Base-by-base conservation (phyloP, 2,797 vertebrate genomes). In the Sylvia borin region DNA sequence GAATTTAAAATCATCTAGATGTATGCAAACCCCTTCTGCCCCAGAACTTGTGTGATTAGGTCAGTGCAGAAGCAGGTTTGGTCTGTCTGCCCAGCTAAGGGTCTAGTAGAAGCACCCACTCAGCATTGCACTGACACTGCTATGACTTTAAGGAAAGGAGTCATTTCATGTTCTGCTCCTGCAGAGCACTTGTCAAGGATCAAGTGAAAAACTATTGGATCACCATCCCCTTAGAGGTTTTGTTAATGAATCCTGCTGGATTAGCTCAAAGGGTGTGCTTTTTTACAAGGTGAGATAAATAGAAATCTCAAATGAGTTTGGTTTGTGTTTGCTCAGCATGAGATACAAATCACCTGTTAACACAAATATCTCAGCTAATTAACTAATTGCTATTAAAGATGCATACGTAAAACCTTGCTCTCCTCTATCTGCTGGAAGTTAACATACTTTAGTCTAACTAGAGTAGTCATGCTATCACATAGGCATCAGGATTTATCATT, bases 301-400 rank as follows among this genome's bases (percentile, higher is more conserved):
- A 81, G 62, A 86, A 88, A 82, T 64, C 48, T 90, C 36, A 53
- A 36, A 24, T 31, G 26, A 66, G 21, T 65, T 84, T 53, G 38
- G 16, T 77, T 85, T 47, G 19, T 67, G 47, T 72, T 81, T 77
- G 47, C 51, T 88, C 62, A 78, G 22, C 4, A 2, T 51, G 38
- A 92, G 88, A 88, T 48, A 42, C 51, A 93, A 92, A 95, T 78
- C 51, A 72, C 55, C 55, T 78, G 47, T 53, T 90, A 57, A 74
- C 38, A 70, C 6, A 42, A 19, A 8, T 60, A 75, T 31, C 60
- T 71, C 16, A 85, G 11, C 54, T 90, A 86, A 95, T 82, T 93
- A 88, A 60, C 60, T 86, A 81, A 92, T 47, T 87, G 60, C 10
- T 92, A 29, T 24, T 78, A 54, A 92, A 92, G 54, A 75, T 42